These are phyloP conservation scores for Condylostylus longicornis DNA, from an alignment of 1,140 invertebrate genomes.

Conservation along the genomic window DNA sequence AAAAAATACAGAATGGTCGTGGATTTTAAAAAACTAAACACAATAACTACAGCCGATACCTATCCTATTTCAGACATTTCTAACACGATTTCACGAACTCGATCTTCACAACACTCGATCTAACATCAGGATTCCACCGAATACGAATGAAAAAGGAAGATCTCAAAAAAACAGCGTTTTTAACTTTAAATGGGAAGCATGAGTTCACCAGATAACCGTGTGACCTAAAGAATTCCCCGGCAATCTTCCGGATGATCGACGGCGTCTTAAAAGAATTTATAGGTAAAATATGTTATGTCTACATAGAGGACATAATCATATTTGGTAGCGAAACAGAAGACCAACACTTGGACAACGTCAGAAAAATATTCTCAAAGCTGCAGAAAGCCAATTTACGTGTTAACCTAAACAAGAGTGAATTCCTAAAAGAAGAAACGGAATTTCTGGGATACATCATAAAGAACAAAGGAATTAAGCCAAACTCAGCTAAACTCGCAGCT, in stretches of 20 bases:
- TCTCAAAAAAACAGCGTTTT: constrained; percentile 32
- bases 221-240: constrained; percentile 25
- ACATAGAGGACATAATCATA: constrained; percentile 20
- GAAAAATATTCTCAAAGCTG: constrained; percentile 5
- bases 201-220: constrained; percentile 32
- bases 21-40: constrained; percentile 21
- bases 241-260: constrained; percentile 16
- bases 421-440: constrained; percentile 8
- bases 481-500: constrained; percentile 11
- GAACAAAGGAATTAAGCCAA: constrained; percentile 9
- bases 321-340: constrained; percentile 11
- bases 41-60: constrained; percentile 24
- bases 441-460: constrained; percentile 11
- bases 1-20: constrained; percentile 18
- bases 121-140: constrained; percentile 33
- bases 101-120: constrained; percentile 30
- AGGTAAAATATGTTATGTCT: constrained; percentile 9
- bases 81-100: constrained; percentile 29
- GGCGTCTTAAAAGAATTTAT: constrained; percentile 8
- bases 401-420: constrained; percentile 9
- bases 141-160: constrained; percentile 25
- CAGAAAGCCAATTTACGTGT: constrained; percentile 6
- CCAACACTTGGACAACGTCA: constrained; percentile 20
- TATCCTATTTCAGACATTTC: constrained; percentile 35
- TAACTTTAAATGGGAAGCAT: constrained; percentile 24